Base-by-base conservation (phyloP, 2,113 vertebrate species). In the Thalassarche chlororhynchos region DNA sequence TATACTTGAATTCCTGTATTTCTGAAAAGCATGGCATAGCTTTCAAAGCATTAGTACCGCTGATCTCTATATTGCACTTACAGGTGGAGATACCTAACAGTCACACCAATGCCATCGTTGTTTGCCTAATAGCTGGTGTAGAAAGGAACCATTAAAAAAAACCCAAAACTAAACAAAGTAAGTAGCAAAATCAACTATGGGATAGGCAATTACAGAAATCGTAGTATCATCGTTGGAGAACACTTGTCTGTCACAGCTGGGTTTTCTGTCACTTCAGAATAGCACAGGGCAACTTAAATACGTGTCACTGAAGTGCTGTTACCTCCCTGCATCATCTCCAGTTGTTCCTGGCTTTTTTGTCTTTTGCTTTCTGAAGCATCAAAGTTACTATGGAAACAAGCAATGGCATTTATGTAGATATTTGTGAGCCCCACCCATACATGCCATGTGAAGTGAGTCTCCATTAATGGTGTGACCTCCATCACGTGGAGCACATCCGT, bases 301-400 rank as follows among this genome's bases (percentile, higher is more conserved):
- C 4, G 0, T 19, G 17, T 23, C 51, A 47, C 31, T 66, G n/a
- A 77, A 49, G 52, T 18, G 78, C 91, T 74, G 38, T 54, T 51
- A 68, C 79, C 66, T 65, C 61, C 68, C 87, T 87, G 90, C 62
- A 28, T 7, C 12, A 1, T 51, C 89, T 95, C 69, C 78, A 84
- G 42, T 46, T 90, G 42, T 46, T 68, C 36, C 80, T 42, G 65
- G 72, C 60, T 90, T 76, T 97, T 93, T 97, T 60, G 61, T 88
- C 94, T 97, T 93, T 95, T 90, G 75, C 36, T 14, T 89, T 95
- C 95, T 25, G 78, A 98, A 97, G 69, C 96, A 95, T 96, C 95
- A 79, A 89, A 96, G 97, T 98, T 97, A 95, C 98, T 96, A 98
- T 97, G 97, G 98, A 96, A 98, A 98, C 96, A 71, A 86, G 83